These are phyloP conservation scores for Macropus fuliginosus DNA, from an alignment of 2,797 vertebrate species.

Conservation along the genomic window DNA sequence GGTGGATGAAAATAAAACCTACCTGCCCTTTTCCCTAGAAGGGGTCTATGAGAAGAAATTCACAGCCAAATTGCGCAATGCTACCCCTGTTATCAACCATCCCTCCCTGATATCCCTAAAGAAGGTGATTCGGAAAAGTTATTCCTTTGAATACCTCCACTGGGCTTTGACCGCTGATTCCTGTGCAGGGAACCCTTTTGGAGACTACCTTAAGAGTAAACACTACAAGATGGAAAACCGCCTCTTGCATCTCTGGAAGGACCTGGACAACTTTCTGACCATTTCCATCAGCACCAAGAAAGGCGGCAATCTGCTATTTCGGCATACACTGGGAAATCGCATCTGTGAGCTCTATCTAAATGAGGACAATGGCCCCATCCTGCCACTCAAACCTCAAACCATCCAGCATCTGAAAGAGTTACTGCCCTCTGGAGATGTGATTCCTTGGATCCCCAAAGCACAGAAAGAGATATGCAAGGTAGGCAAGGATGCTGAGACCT, in stretches of 20 bases:
- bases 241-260: constrained; percentile 85
- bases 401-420: constrained; percentile 71
- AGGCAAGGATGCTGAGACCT: constrained; percentile 28
- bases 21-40: constrained; percentile 47
- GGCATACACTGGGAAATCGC: constrained; percentile 74
- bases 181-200: constrained; percentile 82
- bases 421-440: constrained; percentile 81
- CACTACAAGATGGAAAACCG: constrained; percentile 49
- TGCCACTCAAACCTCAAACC: constrained; percentile 79
- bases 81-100: constrained; percentile 61
- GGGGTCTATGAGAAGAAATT: constrained; percentile 54
- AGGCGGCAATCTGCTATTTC: constrained; percentile 79
- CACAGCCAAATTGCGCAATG: constrained; percentile 24
- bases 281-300: constrained; percentile 69
- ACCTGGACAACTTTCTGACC: constrained; percentile 81
- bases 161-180: constrained; percentile 83
- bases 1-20: constrained; percentile 1
- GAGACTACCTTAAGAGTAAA: constrained; percentile 73
- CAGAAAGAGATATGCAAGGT: constrained; percentile 87
- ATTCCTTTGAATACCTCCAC: constrained; percentile 76
- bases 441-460: constrained; percentile 83
- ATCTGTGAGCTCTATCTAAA: constrained; percentile 83
- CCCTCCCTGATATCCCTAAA: constrained; percentile 57
- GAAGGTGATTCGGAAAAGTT: neutral
- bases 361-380: constrained; percentile 54